Conservation (phyloP, 2,888 invertebrate species). For the Lamproptera curius region DNA sequence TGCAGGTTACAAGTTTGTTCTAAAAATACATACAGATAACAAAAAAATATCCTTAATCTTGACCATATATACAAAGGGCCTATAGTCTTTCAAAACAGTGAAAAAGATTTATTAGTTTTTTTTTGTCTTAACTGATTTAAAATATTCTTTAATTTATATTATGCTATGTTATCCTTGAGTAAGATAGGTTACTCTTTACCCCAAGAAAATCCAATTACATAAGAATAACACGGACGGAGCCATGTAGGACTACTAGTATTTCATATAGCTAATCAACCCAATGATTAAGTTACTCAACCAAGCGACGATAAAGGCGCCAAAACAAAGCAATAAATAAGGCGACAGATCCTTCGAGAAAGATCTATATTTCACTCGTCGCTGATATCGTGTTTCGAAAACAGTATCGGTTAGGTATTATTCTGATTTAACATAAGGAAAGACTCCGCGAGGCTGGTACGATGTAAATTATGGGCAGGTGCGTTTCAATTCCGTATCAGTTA, state of each 20-base stretch:
- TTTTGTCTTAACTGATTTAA: no score
- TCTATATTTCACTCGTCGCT: not conserved
- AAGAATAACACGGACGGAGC: not conserved
- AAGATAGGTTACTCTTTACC: no score
- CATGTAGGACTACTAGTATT: no score
- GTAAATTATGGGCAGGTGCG: conserved; percentile 26
- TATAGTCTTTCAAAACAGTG: no score
- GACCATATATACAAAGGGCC: no score
- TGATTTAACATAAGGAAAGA: conserved; percentile 16
- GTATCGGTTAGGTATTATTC: not conserved
- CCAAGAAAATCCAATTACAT: no score
- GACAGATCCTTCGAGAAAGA: not conserved
- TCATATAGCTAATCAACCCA: not conserved
- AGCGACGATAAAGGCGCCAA: not conserved
- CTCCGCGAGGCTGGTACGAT: conserved; percentile 21
- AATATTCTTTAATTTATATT: no score
- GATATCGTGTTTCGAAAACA: conserved; percentile 2
- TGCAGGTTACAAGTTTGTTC: no score
- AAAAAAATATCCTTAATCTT: no score
- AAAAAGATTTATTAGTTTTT: no score
- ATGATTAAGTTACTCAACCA: not conserved
- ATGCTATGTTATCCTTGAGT: no score
- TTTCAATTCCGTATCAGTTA: conserved; percentile 28
- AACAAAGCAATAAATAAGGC: not conserved
- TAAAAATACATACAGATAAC: no score